Evolutionary conservation across 2,797 vertebrate genomes (phyloP).

Genomic region (Coendou prehensilis): DNA sequence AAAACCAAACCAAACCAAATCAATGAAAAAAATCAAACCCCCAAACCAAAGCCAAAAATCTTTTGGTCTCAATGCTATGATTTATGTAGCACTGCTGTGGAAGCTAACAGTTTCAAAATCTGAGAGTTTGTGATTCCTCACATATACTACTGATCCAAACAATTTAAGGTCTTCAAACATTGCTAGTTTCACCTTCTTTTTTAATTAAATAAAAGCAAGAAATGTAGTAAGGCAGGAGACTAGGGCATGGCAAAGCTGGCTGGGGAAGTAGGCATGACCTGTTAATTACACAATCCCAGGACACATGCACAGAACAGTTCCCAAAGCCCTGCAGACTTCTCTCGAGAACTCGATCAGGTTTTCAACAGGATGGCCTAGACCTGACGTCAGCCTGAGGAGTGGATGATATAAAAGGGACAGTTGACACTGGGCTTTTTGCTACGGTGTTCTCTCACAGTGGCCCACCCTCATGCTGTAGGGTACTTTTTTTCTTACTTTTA

Average conservation of each 20-base stretch:
- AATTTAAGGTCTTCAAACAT: neutral
- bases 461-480: too few relatives aligned
- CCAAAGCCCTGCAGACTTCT: neutral
- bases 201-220: conserved; percentile 30
- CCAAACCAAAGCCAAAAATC: neutral
- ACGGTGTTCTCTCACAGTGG: neutral
- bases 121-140: neutral
- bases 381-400: neutral
- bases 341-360: neutral
- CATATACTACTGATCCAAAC: neutral
- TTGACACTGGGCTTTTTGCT: neutral
- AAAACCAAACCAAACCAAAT: neutral
- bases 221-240: neutral
- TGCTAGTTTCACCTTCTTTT: neutral
- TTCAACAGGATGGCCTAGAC: neutral
- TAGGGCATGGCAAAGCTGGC: neutral
- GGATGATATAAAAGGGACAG: too few relatives aligned
- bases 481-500: neutral
- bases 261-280: neutral
- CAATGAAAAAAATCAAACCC: neutral
- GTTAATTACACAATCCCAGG: neutral
- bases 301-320: neutral
- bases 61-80: neutral
- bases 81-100: neutral
- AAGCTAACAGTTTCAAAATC: conserved; percentile 7